phyloP scores from a whole-genome alignment of 1,140 invertebrate species.

The Semibalanus balanoides region DNA sequence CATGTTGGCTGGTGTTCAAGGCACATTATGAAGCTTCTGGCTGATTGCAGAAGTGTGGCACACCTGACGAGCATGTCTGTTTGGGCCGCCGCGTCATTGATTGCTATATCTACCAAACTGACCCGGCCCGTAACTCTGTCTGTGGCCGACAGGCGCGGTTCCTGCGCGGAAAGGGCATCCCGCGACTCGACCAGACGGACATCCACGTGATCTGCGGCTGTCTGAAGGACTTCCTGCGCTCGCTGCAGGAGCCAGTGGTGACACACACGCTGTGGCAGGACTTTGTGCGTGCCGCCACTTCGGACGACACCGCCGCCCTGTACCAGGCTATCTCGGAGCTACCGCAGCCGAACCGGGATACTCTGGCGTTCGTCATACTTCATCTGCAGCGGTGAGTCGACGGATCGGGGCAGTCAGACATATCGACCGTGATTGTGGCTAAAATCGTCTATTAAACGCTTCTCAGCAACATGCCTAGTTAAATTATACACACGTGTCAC shows the following conservation, averaged over 20 bases:
- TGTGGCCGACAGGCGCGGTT: slow-evolving; percentile 45
- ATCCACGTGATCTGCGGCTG: slow-evolving; percentile 67
- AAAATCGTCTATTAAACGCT: too few species aligned
- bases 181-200: slow-evolving; percentile 49
- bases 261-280: slow-evolving; percentile 55
- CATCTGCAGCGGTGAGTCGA: slow-evolving; percentile 55
- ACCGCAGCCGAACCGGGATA: slow-evolving; percentile 72
- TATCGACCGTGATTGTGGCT: too few species aligned
- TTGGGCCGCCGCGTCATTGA: too few species aligned
- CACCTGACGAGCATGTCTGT: too few species aligned
- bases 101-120: background rate
- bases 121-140: background rate
- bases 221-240: slow-evolving; percentile 71
- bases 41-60: too few species aligned
- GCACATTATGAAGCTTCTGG: too few species aligned
- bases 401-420: slow-evolving; percentile 6
- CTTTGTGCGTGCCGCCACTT: slow-evolving; percentile 53
- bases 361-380: slow-evolving; percentile 64
- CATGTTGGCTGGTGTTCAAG: too few species aligned
- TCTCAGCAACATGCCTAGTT: too few species aligned
- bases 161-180: slow-evolving; percentile 51
- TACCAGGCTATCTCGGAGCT: slow-evolving; percentile 53
- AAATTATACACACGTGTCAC: too few species aligned
- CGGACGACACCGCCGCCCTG: slow-evolving; percentile 40
- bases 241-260: slow-evolving; percentile 65